Evolutionary conservation across 2,888 invertebrate species (phyloP).

Genomic region (Hyposoter didymator): DNA sequence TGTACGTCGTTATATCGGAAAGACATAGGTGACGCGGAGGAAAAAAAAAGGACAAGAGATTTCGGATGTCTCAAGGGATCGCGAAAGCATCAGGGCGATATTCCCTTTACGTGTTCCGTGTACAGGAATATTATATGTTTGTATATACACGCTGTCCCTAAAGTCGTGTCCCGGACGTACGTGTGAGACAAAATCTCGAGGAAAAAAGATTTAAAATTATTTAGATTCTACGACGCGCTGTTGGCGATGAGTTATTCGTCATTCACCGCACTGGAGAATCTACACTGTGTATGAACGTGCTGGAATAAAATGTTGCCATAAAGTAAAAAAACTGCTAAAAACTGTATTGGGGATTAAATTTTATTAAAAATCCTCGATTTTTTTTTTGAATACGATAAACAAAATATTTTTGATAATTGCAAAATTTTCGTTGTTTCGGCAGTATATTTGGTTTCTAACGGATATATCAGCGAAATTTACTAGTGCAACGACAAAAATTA

Average conservation of each 20-base stretch:
- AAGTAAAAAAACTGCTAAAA: neutral
- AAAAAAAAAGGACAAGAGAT: constrained; percentile 11
- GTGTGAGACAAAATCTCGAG: neutral
- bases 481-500: too few relatives aligned
- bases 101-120: constrained; percentile 9
- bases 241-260: neutral
- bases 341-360: too few relatives aligned
- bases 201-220: neutral
- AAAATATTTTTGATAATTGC: too few relatives aligned
- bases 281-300: too few relatives aligned
- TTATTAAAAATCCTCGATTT: too few relatives aligned
- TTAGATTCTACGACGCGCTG: neutral
- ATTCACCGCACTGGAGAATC: neutral
- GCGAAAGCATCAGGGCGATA: constrained; percentile 21
- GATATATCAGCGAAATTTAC: too few relatives aligned
- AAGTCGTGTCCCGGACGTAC: neutral
- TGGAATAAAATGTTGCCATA: too few relatives aligned
- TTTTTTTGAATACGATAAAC: too few relatives aligned
- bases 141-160: constrained; percentile 2
- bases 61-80: constrained; percentile 57
- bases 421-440: too few relatives aligned
- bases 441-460: too few relatives aligned
- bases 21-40: neutral
- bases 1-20: constrained; percentile 40
- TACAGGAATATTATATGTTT: constrained; percentile 17